Base-by-base conservation (phyloP, 2,797 vertebrate species). In the Poliocrania exsul region DNA sequence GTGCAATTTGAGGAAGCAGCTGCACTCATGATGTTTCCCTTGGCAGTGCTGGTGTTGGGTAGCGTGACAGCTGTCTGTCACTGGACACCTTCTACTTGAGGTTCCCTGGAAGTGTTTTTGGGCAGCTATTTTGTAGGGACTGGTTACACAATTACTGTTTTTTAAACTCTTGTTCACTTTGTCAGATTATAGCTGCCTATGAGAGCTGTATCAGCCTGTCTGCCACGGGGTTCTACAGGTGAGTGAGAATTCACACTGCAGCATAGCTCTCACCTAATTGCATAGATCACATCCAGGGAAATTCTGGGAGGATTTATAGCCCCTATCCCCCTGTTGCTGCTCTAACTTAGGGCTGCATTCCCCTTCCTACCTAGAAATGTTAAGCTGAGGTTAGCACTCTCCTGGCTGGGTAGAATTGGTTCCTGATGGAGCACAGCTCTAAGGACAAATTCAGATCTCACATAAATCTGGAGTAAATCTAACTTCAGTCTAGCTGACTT, bases 211-310 rank as follows among this genome's bases (percentile, higher is more conserved):
- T 99, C 62, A 99, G 98, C 90, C 98, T 99, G 85, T 99, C 99
- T 12, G 98, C 99, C 19, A 99, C 98, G 1, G 99, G 99, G 4
- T 99, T 99, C 96, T 99, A 99, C 75, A 99, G 97, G 99, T 99
- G 97, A 97, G 98, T 98, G 57, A 87, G 65, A 66, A 40, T 91
- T 75, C 40, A 21, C 18, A 18, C 66, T 88, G 60, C 70, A 72
- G 33, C 37, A 70, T 53, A 56, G 28, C n/a, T 72, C 42, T 75
- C 33, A 21, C 16, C 44, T 0, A 0, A 16, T 40, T 46, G 24
- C 11, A 47, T 40, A 12, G 20, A 38, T 29, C 88, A 25, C 14
- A 53, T 35, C 57, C 65, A 86, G 25, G 29, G 66, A 81, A 61
- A 50, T 70, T 90, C 40, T 84, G 77, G 13, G 21, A 84, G 15